These are phyloP conservation scores for Apodemia hepburni DNA, from an alignment of 2,888 invertebrate genomes.

Conservation along the genomic window DNA sequence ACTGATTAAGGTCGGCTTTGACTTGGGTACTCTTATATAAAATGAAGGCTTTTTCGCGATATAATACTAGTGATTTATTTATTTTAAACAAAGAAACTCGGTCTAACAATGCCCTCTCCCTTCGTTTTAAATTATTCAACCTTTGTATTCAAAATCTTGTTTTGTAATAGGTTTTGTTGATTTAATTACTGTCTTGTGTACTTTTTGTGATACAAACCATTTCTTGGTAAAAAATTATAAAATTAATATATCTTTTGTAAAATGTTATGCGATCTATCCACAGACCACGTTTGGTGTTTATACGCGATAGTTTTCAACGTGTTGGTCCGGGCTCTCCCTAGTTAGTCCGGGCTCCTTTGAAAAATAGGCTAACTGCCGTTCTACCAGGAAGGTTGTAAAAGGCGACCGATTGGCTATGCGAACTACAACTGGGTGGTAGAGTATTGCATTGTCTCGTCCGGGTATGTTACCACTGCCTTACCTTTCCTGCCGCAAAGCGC, in stretches of 20 bases:
- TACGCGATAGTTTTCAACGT: no score
- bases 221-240: not conserved
- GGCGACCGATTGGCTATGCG: no score
- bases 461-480: no score
- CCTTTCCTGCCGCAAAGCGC: no score
- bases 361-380: no score
- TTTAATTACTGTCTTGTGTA: not conserved
- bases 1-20: conserved; percentile 5
- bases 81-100: conserved; percentile 11
- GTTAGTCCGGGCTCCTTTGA: no score
- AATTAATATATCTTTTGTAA: not conserved
- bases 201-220: not conserved
- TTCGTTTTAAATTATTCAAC: conserved; percentile 4
- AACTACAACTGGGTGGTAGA: no score
- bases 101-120: not conserved
- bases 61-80: conserved; percentile 8
- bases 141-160: conserved; percentile 9
- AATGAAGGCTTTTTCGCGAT: not conserved
- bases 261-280: not conserved
- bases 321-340: no score
- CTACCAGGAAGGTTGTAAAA: no score
- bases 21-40: conserved; percentile 12
- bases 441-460: no score
- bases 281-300: no score
- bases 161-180: conserved; percentile 9